These are phyloP conservation scores for Lates calcarifer DNA, from an alignment of 2,113 vertebrate genomes.

Conservation along the genomic window DNA sequence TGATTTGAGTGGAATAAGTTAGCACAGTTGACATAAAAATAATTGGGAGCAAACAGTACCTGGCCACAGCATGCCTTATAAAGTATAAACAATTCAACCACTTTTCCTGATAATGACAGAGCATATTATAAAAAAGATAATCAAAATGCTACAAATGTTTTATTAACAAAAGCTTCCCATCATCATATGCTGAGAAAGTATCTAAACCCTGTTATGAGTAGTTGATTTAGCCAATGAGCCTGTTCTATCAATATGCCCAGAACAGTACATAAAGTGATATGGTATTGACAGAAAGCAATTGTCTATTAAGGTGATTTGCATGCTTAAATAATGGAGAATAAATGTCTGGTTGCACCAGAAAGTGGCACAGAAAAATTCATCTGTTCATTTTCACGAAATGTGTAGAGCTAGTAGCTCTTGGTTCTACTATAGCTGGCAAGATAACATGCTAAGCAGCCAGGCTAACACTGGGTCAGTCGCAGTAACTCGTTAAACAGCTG, in stretches of 20 bases:
- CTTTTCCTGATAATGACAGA: background rate
- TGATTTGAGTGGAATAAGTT: background rate
- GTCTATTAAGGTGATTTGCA: background rate
- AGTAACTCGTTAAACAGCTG: background rate
- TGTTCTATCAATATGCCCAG: background rate
- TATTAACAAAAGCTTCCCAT: background rate
- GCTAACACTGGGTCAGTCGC: too few relatives aligned
- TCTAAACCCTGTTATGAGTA: background rate
- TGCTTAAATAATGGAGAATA: background rate
- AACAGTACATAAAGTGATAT: background rate
- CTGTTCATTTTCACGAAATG: too few relatives aligned
- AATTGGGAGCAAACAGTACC: conserved; percentile 42
- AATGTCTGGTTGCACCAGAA: background rate
- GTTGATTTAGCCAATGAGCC: background rate
- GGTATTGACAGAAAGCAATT: background rate
- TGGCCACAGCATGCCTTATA: background rate
- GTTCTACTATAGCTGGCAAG: background rate
- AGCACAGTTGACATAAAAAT: conserved; percentile 34
- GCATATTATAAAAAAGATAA: background rate
- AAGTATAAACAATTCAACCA: background rate
- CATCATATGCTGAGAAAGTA: background rate
- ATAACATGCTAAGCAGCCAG: too few relatives aligned
- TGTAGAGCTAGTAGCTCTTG: background rate
- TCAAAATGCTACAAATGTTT: background rate
- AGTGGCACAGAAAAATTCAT: background rate